Conservation (phyloP, 2,888 invertebrate species). For the Macrosiphum euphorbiae region DNA sequence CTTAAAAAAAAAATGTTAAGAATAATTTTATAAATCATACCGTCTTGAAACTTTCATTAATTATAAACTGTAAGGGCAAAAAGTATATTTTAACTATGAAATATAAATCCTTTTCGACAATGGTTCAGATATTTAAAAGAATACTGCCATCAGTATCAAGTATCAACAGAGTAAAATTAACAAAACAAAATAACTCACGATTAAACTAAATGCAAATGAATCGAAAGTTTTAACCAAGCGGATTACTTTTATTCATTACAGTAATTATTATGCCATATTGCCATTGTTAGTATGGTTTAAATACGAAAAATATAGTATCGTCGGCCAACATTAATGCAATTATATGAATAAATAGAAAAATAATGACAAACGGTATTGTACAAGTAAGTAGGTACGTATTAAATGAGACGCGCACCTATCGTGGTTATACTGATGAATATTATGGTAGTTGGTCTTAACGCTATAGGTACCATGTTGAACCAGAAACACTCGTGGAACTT, state of each 20-base stretch:
- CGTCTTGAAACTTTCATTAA: background rate
- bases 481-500: background rate
- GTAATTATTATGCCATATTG: background rate
- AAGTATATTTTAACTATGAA: background rate
- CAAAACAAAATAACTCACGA: background rate
- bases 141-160: background rate
- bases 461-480: background rate
- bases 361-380: background rate
- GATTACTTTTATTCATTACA: background rate
- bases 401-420: background rate
- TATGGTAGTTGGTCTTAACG: background rate
- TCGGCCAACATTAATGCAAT: background rate
- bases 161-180: background rate
- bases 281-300: background rate
- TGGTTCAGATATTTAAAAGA: background rate
- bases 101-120: background rate
- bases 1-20: background rate
- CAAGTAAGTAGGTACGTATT: background rate
- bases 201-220: background rate
- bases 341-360: background rate
- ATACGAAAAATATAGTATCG: background rate
- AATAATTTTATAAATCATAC: background rate
- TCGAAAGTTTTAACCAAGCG: background rate
- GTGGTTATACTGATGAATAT: background rate
- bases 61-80: background rate